Percentiles rank a stretch among this genome's conserved stretches.
These are phyloP conservation scores for Casuarius casuarius DNA, from an alignment of 2,113 vertebrate species.

Conservation along the genomic window DNA sequence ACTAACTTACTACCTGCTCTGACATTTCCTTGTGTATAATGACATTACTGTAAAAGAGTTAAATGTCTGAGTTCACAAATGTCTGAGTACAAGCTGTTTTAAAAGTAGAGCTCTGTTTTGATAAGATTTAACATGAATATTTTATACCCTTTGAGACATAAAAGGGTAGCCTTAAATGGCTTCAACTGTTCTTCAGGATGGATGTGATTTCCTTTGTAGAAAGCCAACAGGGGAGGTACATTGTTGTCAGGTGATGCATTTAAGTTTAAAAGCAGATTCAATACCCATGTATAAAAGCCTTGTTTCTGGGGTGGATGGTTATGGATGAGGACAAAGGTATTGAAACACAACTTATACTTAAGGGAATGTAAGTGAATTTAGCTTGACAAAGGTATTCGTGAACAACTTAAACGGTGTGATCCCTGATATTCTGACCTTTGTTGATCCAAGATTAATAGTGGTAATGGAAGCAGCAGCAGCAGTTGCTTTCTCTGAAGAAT, in stretches of 20 bases:
- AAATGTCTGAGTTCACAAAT: not conserved
- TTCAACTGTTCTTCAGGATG: not conserved
- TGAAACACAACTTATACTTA: not conserved
- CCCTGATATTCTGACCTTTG: slow-evolving; percentile 84
- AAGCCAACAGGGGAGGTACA: not conserved
- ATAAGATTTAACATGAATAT: not conserved
- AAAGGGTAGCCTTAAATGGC: not conserved
- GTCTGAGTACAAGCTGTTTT: not conserved
- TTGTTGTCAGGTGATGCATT: not conserved
- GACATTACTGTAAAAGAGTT: not conserved
- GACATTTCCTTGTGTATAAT: not conserved
- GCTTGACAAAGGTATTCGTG: not conserved
- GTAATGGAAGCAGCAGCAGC: slow-evolving; percentile 87
- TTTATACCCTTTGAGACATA: not conserved
- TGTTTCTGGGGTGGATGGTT: not conserved
- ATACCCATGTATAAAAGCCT: not conserved
- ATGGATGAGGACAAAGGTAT: not conserved
- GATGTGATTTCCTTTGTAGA: not conserved
- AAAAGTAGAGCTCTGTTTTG: not conserved
- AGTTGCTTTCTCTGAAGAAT: slow-evolving; percentile 88
- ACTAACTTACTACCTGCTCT: not conserved
- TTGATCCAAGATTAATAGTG: slow-evolving; percentile 96
- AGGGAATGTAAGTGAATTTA: not conserved
- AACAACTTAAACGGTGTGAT: not conserved
- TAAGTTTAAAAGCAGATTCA: not conserved